These are phyloP conservation scores for Drosophila niveifrons DNA, from an alignment of 2,888 invertebrate genomes.

Conservation along the genomic window DNA sequence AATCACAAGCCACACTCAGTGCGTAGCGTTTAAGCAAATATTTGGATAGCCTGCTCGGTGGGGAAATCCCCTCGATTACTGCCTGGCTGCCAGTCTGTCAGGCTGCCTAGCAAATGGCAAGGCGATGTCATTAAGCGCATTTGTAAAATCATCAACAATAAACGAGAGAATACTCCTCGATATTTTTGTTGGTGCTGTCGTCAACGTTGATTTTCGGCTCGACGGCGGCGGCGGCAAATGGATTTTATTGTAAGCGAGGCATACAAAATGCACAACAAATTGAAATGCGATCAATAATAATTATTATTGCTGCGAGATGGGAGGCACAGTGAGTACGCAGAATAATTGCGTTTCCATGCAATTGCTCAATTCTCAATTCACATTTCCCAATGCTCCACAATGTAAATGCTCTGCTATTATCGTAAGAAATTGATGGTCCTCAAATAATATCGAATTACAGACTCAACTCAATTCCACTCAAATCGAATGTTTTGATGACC, in stretches of 20 bases:
- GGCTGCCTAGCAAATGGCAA: slow-evolving; percentile 52
- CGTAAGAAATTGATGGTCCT: slow-evolving; percentile 59
- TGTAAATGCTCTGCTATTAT: slow-evolving; percentile 63
- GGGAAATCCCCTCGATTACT: slow-evolving; percentile 11
- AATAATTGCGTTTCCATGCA: slow-evolving; percentile 81
- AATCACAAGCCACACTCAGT: slow-evolving; percentile 57
- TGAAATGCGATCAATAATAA: slow-evolving; percentile 83
- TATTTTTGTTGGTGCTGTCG: slow-evolving; percentile 9
- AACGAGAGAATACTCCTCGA: slow-evolving; percentile 19
- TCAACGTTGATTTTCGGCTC: slow-evolving; percentile 17
- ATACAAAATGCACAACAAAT: slow-evolving; percentile 72
- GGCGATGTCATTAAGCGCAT: slow-evolving; percentile 77
- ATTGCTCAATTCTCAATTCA: slow-evolving; percentile 78
- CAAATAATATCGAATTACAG: slow-evolving; percentile 50
- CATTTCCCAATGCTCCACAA: slow-evolving; percentile 67
- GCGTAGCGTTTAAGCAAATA: slow-evolving; percentile 55
- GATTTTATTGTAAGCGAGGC: slow-evolving; percentile 64
- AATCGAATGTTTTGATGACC: slow-evolving; percentile 29
- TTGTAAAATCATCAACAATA: slow-evolving; percentile 78
- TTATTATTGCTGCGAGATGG: slow-evolving; percentile 68
- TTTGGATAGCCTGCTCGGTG: slow-evolving; percentile 34
- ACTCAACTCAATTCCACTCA: slow-evolving; percentile 13
- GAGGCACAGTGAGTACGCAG: slow-evolving; percentile 74
- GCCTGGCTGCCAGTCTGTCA: neutral
- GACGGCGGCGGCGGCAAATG: slow-evolving; percentile 55